phyloP scores from a whole-genome alignment of 2,113 vertebrate genomes.

The Nesogale talazaci region DNA sequence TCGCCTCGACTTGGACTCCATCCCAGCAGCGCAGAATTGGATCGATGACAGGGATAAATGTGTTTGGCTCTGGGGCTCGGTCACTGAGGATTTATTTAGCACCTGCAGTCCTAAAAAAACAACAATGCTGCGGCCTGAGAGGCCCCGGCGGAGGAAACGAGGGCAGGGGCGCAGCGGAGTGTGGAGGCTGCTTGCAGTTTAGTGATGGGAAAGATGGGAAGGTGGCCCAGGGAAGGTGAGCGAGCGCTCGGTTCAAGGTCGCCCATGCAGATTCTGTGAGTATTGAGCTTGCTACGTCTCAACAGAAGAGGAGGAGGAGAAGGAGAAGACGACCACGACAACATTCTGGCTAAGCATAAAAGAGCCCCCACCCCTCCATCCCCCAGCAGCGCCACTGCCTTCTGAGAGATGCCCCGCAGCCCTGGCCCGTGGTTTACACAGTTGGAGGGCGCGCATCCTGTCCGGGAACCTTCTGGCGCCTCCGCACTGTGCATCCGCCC shows the following conservation, averaged over 20 bases:
- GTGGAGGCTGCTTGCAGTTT: background rate
- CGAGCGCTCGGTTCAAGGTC: background rate
- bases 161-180: background rate
- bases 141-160: accelerated
- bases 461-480: background rate
- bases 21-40: slow-evolving; percentile 52
- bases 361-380: background rate
- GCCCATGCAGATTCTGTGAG: background rate
- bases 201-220: background rate
- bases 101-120: slow-evolving; percentile 55
- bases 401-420: too few relatives aligned
- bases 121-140: background rate
- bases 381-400: background rate
- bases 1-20: slow-evolving; percentile 6
- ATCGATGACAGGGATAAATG: slow-evolving; percentile 54
- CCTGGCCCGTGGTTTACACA: background rate
- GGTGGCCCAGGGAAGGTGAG: background rate
- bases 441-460: background rate
- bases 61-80: slow-evolving; percentile 35
- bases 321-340: too few relatives aligned
- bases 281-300: background rate
- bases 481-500: background rate
- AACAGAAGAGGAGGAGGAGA: too few relatives aligned
- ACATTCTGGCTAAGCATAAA: background rate
- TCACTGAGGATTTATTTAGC: slow-evolving; percentile 65